phyloP scores from a whole-genome alignment of 2,113 vertebrate species.

The Desmodus rotundus region DNA sequence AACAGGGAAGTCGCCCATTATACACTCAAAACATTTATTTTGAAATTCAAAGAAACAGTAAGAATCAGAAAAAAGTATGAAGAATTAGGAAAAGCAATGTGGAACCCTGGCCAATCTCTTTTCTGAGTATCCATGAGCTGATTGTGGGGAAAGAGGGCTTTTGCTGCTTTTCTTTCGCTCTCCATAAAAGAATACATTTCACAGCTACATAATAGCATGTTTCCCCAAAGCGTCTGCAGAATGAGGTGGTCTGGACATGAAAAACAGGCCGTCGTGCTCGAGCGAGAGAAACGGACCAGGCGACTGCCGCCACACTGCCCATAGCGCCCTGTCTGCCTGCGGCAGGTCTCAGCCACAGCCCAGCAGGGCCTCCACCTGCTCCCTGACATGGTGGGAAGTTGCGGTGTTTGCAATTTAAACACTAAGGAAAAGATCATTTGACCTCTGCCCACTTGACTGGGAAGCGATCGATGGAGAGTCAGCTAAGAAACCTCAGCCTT shows the following conservation, averaged over 20 bases:
- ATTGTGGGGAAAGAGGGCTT: not conserved
- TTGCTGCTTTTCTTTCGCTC: not conserved
- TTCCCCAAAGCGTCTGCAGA: slow-evolving; percentile 44
- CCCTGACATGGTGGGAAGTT: not conserved
- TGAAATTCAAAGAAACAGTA: not conserved
- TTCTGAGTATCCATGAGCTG: not conserved
- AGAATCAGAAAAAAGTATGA: not conserved
- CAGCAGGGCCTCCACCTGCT: not conserved
- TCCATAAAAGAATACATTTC: not conserved
- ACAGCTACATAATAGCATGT: slow-evolving; percentile 18
- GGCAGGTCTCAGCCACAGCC: not conserved
- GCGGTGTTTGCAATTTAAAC: not conserved
- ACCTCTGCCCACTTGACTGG: not conserved
- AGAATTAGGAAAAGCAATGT: not conserved
- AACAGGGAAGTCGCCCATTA: not conserved
- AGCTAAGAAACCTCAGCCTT: not conserved
- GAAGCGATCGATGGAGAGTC: not conserved
- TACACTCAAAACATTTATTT: not conserved
- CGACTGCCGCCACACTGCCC: not conserved
- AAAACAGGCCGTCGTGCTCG: slow-evolving; percentile 38
- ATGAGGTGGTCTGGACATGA: slow-evolving; percentile 52
- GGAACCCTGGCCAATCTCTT: not conserved
- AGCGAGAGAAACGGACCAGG: slow-evolving; percentile 38
- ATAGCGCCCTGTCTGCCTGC: not conserved
- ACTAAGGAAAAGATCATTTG: not conserved